Percentiles rank a stretch among this genome's conserved stretches.
Conservation (phyloP, 2,888 invertebrate species). For the Notocelia uddmanniana region DNA sequence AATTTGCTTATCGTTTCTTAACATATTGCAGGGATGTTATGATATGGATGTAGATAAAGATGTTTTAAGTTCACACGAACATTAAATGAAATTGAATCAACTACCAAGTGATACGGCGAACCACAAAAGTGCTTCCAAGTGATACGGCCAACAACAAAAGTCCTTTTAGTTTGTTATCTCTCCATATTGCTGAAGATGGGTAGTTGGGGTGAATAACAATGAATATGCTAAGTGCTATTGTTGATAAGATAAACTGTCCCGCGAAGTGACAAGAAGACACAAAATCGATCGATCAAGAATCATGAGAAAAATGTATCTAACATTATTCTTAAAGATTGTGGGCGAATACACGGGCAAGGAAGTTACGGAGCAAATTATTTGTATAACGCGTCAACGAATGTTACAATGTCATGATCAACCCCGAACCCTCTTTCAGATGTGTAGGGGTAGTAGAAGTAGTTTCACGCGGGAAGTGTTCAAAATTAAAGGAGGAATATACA, state of each 20-base stretch:
- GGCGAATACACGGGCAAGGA: background rate
- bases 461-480: too few relatives aligned
- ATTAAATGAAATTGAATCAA: too few relatives aligned
- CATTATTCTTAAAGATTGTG: conserved; percentile 35
- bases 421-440: too few relatives aligned
- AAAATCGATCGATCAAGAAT: conserved; percentile 57
- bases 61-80: too few relatives aligned
- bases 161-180: conserved; percentile 23
- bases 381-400: background rate
- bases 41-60: too few relatives aligned
- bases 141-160: background rate
- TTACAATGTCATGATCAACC: too few relatives aligned
- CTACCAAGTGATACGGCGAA: too few relatives aligned
- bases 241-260: conserved; percentile 47
- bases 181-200: conserved; percentile 16
- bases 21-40: too few relatives aligned
- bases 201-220: conserved; percentile 38
- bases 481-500: too few relatives aligned
- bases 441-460: too few relatives aligned
- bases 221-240: conserved; percentile 42
- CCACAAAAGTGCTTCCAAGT: conserved; percentile 1
- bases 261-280: conserved; percentile 50
- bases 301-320: conserved; percentile 49
- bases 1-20: too few relatives aligned
- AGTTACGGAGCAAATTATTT: background rate